phyloP scores from a whole-genome alignment of 1,140 invertebrate genomes.

The Aphelenchoides avenae region DNA sequence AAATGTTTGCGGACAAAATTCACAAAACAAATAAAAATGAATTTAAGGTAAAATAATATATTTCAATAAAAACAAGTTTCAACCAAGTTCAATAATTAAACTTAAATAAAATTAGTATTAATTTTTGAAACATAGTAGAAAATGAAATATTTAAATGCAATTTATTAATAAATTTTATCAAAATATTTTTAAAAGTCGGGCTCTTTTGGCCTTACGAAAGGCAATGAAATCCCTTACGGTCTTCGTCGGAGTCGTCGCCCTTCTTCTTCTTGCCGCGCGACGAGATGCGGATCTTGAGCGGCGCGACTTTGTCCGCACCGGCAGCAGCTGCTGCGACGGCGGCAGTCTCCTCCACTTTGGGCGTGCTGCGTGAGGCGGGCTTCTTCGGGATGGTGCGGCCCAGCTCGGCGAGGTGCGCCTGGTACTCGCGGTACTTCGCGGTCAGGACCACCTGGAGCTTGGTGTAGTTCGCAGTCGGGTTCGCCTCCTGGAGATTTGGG shows the following conservation, averaged over 20 bases:
- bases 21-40: not conserved
- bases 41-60: too few species aligned
- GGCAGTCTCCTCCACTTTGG: not conserved
- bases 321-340: not conserved
- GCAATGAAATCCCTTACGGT: constrained; percentile 12
- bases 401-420: constrained; percentile 19
- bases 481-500: constrained; percentile 28
- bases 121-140: too few species aligned
- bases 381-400: constrained; percentile 20
- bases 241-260: constrained; percentile 40
- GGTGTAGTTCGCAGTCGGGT: constrained; percentile 27
- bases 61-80: too few species aligned
- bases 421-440: constrained; percentile 37
- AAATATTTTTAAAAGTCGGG: not conserved
- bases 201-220: not conserved
- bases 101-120: too few species aligned
- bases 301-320: constrained; percentile 33
- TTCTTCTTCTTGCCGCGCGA: constrained; percentile 32
- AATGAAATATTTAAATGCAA: not conserved
- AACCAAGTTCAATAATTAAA: too few species aligned
- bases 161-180: constrained; percentile 3
- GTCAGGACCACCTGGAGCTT: constrained; percentile 32
- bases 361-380: not conserved
- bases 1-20: not conserved
- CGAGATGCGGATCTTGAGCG: constrained; percentile 35